Base-by-base conservation (phyloP, 2,797 vertebrate genomes). In the Telmatherina bonti region DNA sequence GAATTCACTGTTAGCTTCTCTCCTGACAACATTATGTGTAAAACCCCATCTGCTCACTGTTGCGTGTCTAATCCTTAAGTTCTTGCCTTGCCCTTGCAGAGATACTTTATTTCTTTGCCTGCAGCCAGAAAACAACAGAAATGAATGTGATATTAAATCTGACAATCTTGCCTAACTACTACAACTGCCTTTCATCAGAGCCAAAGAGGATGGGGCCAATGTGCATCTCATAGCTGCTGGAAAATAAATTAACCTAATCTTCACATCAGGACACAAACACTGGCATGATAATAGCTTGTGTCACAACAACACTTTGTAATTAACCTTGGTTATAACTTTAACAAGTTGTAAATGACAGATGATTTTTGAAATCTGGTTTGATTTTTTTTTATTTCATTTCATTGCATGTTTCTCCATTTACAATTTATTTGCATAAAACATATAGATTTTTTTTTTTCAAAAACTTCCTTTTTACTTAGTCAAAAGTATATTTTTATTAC, bases 31-130 rank as follows among this genome's bases (percentile, higher is more conserved):
- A 36, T 76, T 56, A 56, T 72, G 65, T 65, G 62, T 66, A 80
- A 69, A 87, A 66, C 67, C 73, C 87, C 71, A 70, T 82, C 82
- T 74, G 72, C 62, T 64, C 62, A 72, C 74, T 2, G 55, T 71
- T 76, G 80, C 79, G 57, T 84, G 72, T 76, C 76, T 87, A 78
- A 85, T 85, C 58, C 53, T 1, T 12, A 15, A 30, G 6, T 57
- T 73, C 62, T 78, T 62, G 52, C 75, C 60, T 67, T 31, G 52
- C 57, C 70, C 60, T 79, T 33, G 10, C 63, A 53, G 20, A 85
- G 67, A 77, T 80, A 61, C 72, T 73, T 80, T 87, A 80, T 83
- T 78, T 64, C 15, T 76, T 70, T 52, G 67, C 85, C 83, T 62
- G 67, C 62, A 78, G 80, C 74, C 54, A 71, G 73, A 84, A 56